Evolutionary conservation across 2,113 vertebrate species (phyloP), one percentile per base, ranked within the genome.

Genomic region (Lepisosteus oculatus): DNA sequence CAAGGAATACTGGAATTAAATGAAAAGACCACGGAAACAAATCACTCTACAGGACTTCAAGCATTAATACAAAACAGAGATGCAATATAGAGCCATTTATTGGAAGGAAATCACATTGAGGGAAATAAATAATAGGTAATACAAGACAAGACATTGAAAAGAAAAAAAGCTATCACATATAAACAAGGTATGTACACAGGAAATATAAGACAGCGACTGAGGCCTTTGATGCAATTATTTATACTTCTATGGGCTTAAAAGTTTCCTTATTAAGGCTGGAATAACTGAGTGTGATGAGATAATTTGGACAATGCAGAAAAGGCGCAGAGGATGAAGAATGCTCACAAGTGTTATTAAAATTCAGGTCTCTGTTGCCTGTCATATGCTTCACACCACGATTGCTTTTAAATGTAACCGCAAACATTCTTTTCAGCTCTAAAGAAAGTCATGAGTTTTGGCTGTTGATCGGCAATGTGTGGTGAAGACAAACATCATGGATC

Each of bases 241-340:
- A 13, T 44, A 42, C 14, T 65, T 8, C 2, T 29, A 29, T 29
- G 29, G 29, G 29, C 29, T 29, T 29, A 29, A 29, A 29, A 29
- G 29, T 42, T 43, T 42, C 41, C 42, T 65, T 29, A 4, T 44
- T 2, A 65, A 41, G 3, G 13, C 44, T 44, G 43, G 42, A 43
- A 43, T 65, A 43, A 65, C 44, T 42, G 43, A 43, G 8, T 65
- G 42, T 14, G 63, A 65, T 65, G 63, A 44, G 63, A 65, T 65
- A 11, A 65, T 43, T 65, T 9, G 63, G 63, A 65, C 42, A 65
- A 6, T 6, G 9, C 47, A 51, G 47, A 51, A 51, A 51, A 2
- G 9, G 5, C 47, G 47, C 47, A 51, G 3, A 51, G 47, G 47
- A 51, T 51, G 9, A 11, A 14, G 42, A 9, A 65, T 65, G 63